A percentile compares a stretch with the other conserved stretches of the same genome.
phyloP scores from a whole-genome alignment of 1,140 invertebrate species.

The Drosophila bocki region DNA sequence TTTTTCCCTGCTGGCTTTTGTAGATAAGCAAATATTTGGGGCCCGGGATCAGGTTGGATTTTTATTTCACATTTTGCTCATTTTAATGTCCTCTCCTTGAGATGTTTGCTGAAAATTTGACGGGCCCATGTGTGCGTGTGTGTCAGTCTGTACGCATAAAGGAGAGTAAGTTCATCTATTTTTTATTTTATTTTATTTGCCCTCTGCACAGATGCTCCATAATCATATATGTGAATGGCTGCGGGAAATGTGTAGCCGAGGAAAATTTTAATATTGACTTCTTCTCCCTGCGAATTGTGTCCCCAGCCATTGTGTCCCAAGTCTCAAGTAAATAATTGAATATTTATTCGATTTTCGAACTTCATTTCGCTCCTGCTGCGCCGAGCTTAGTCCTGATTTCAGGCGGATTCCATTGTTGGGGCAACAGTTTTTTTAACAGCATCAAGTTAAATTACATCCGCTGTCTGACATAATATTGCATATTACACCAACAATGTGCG shows the following conservation, averaged over 20 bases:
- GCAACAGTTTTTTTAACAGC: slow-evolving; percentile 14
- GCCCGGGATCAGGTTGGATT: slow-evolving; percentile 47
- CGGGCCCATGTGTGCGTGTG: slow-evolving; percentile 7
- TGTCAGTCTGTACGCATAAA: slow-evolving; percentile 17
- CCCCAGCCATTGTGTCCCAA: slow-evolving; percentile 32
- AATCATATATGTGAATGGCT: slow-evolving; percentile 35
- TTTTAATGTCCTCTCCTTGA: slow-evolving; percentile 63
- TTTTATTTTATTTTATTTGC: slow-evolving; percentile 76
- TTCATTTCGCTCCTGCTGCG: slow-evolving; percentile 39
- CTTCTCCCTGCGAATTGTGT: slow-evolving; percentile 6
- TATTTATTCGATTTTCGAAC: slow-evolving; percentile 68
- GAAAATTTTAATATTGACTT: slow-evolving; percentile 48
- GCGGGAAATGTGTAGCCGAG: slow-evolving; percentile 1
- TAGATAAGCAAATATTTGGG: slow-evolving; percentile 48
- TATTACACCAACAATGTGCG: slow-evolving; percentile 22
- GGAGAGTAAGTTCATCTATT: slow-evolving; percentile 69
- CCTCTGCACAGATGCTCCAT: slow-evolving; percentile 55
- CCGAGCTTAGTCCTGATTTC: slow-evolving; percentile 9
- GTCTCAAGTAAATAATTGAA: slow-evolving; percentile 61
- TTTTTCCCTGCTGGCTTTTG: slow-evolving; percentile 29
- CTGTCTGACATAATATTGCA: slow-evolving; percentile 44
- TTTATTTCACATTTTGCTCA: slow-evolving; percentile 74
- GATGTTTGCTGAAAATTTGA: slow-evolving; percentile 51
- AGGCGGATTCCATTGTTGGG: slow-evolving; percentile 37
- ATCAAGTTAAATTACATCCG: slow-evolving; percentile 54